Percentiles rank a stretch among this genome's conserved stretches.
phyloP scores from a whole-genome alignment of 1,140 invertebrate genomes.

The Drosophila lacteicornis region DNA sequence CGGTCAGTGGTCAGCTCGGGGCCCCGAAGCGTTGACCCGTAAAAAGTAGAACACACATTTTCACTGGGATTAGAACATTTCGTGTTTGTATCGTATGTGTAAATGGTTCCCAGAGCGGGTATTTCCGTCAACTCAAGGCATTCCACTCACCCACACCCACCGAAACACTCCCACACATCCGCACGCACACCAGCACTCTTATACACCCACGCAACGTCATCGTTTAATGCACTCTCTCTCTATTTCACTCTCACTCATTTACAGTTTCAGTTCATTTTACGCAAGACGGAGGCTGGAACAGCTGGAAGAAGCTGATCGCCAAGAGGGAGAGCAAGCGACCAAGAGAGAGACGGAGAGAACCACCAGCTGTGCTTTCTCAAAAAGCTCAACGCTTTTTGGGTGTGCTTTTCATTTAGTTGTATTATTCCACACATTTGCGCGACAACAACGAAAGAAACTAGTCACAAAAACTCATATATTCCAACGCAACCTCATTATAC shows the following conservation, averaged over 20 bases:
- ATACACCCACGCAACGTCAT: conserved; percentile 14
- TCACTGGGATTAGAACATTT: conserved; percentile 36
- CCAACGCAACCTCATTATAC: conserved; percentile 34
- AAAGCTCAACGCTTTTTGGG: conserved; percentile 46
- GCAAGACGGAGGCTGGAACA: conserved; percentile 13
- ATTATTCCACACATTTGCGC: conserved; percentile 60
- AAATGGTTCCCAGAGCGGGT: conserved; percentile 53
- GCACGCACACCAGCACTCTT: not conserved
- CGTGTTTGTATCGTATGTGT: conserved; percentile 27
- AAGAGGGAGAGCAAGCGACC: conserved; percentile 5
- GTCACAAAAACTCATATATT: conserved; percentile 34
- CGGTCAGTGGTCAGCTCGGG: conserved; percentile 49
- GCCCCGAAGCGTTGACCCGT: conserved; percentile 67
- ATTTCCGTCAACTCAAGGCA: conserved; percentile 13
- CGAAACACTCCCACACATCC: not conserved
- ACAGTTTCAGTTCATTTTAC: conserved; percentile 58
- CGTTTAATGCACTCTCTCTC: conserved; percentile 30
- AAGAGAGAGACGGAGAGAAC: conserved; percentile 4
- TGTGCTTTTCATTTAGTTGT: conserved; percentile 57
- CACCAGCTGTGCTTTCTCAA: conserved; percentile 20
- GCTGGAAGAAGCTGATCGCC: conserved; percentile 52
- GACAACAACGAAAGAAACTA: conserved; percentile 59
- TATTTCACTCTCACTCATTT: conserved; percentile 50
- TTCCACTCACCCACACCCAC: not conserved
- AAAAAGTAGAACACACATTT: conserved; percentile 61